Evolutionary conservation across 2,888 invertebrate species (phyloP), one percentile per base, ranked within the genome.

Genomic region (Mimas tiliae): DNA sequence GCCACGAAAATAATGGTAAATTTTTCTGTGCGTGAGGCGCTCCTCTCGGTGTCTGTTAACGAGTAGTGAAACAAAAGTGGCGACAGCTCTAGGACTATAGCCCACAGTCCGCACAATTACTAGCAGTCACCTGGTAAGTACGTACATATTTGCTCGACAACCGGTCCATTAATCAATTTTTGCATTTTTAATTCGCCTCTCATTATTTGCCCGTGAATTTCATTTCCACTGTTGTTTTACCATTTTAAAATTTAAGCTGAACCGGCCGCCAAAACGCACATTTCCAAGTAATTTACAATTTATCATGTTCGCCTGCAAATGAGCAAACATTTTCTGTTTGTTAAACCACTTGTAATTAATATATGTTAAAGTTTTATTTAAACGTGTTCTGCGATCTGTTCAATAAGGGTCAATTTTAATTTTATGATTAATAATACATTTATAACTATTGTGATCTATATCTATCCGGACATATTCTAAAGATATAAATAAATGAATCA

Each of bases 281-380:
- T 89, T 91, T 89, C 81, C 88, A 89, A 90, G 91, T 92, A 90
- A 91, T 92, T 90, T 91, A 91, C 91, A 92, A 92, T 93, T 92
- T 91, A 92, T 90, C 89, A 88, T 88, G 89, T 89, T 83, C 86
- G 86, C 88, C 84, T 74, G 84, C 86, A 90, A 91, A 92, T 92
- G 91, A 90, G 89, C 90, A 92, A 89, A 91, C 91, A 88, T 88
- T 87, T 91, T 89, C 85, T 86, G 82, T 88, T 86, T 90, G 89
- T 89, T 85, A 85, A 86, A 84, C 86, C 88, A 90, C 84, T 86
- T 86, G 89, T 87, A 88, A 91, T 90, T 90, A 91, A 90, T 87
- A 86, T 84, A 86, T 83, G 87, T 85, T 81, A 84, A 82, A 81
- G 75, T 86, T 88, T 85, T 84, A 86, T 87, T 85, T 81, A 87